Percentiles rank a stretch among this genome's conserved stretches.
phyloP scores from a whole-genome alignment of 1,140 invertebrate species.

The Dendroctonus ponderosae region DNA sequence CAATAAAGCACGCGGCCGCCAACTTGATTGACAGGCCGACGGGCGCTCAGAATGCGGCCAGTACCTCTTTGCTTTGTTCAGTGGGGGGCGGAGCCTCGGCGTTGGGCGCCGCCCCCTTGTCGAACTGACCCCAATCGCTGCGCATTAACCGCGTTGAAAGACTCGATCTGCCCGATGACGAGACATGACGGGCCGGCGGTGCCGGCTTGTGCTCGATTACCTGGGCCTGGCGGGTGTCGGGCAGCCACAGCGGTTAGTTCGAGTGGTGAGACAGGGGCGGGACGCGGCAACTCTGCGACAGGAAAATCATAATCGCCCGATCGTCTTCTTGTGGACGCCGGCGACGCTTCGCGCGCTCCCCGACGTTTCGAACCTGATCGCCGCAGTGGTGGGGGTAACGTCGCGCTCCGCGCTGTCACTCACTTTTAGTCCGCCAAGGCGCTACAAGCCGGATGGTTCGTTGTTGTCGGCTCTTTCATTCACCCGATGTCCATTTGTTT shows the following conservation, averaged over 20 bases:
- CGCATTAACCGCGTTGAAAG: conserved; percentile 44
- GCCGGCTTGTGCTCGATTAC: conserved; percentile 13
- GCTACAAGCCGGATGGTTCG: conserved; percentile 44
- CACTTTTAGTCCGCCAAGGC: conserved; percentile 50
- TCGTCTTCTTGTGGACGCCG: conserved; percentile 31
- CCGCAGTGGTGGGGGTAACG: conserved; percentile 44
- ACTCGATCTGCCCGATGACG: conserved; percentile 49
- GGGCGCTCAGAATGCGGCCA: conserved; percentile 33
- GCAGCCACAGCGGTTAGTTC: no score
- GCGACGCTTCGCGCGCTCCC: conserved; percentile 42
- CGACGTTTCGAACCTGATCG: conserved; percentile 42
- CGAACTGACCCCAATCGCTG: conserved; percentile 51
- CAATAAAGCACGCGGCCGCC: conserved; percentile 35
- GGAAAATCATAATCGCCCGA: no score
- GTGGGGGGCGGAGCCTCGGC: conserved; percentile 35
- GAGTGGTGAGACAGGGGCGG: no score
- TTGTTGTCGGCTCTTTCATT: conserved; percentile 33
- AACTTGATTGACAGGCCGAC: conserved; percentile 34
- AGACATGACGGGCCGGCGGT: conserved; percentile 48
- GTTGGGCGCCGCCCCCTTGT: conserved; percentile 47
- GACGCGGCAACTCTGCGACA: not conserved
- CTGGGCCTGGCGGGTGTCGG: no score
- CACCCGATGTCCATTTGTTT: conserved; percentile 23
- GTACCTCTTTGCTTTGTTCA: conserved; percentile 26
- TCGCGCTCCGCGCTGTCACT: conserved; percentile 49